Evolutionary conservation across 2,113 vertebrate species (phyloP).

Genomic region (Nansenia antarctica): DNA sequence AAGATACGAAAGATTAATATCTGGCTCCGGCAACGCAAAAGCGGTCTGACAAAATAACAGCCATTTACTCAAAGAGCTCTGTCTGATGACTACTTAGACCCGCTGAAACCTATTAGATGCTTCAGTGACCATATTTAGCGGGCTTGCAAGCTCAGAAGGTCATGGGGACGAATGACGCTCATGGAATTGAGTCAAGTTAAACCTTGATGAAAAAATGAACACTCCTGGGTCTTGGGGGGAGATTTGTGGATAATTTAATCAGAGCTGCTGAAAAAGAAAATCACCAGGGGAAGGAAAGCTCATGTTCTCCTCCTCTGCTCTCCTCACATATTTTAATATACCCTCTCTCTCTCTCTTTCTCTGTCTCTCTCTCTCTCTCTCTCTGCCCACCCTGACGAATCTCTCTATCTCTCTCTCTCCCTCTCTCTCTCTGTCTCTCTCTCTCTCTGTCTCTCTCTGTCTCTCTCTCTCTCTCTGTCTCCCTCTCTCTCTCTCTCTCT

Average conservation of each 20-base stretch:
- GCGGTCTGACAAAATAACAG: constrained; percentile 26
- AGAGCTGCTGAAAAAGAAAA: constrained; percentile 36
- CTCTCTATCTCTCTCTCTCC: not conserved
- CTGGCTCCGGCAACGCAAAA: constrained; percentile 5
- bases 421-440: not conserved
- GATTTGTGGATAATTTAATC: constrained; percentile 57
- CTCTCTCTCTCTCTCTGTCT: not conserved
- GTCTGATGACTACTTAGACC: constrained; percentile 49
- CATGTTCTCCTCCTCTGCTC: not conserved
- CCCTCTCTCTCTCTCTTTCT: not conserved
- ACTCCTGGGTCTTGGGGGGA: constrained; percentile 36
- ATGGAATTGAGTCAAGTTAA: constrained; percentile 58
- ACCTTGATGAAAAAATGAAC: constrained; percentile 30
- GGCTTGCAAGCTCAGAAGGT: constrained; percentile 47
- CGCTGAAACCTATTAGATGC: constrained; percentile 53
- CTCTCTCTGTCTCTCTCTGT: not conserved
- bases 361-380: constrained; percentile 12
- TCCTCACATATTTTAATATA: too few species aligned
- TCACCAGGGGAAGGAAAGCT: constrained; percentile 13
- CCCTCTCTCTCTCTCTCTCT: not conserved
- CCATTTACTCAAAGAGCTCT: constrained; percentile 41
- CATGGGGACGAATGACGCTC: constrained; percentile 45
- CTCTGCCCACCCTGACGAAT: too few species aligned
- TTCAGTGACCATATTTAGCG: constrained; percentile 52
- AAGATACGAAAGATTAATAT: constrained; percentile 8